Evolutionary conservation across 2,797 vertebrate species (phyloP), one percentile per base, ranked within the genome.

Genomic region (Eptatretus atami): DNA sequence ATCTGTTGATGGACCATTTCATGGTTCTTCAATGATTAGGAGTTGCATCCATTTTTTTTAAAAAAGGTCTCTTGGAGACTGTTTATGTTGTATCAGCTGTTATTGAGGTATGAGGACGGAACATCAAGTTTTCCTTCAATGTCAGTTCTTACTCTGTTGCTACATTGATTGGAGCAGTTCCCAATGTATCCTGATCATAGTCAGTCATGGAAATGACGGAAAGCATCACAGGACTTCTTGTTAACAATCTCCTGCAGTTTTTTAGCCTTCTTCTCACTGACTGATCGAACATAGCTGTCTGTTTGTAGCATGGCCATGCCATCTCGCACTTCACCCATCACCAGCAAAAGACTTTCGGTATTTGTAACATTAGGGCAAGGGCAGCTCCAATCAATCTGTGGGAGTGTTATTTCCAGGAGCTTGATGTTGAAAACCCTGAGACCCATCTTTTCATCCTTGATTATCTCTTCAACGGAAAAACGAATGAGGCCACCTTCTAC

Each of bases 361-460:
- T 71, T 75, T 0, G 84, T 93, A 74, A 96, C 77, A 54, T 96
- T 98, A 53, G 87, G 92, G 66, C 92, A 98, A 0, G 90, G 87
- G 70, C 92, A 98, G 70, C 74, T 79, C 87, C 87, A 87, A 79
- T 96, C 84, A 77, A 94, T 81, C 65, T 85, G 83, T 52, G 85
- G 73, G 69, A 96, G 78, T 0, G 86, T 93, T 69, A 98, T 80
- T 73, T 98, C 86, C 12, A 98, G 76, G 0, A 86, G 84, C 68
- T 95, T 83, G 68, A 73, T 81, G 63, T 86, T 84, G 63, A 96
- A 76, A 74, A 92, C 95, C 68, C 77, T 80, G 64, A 98, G 81
- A 63, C 90, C 92, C 90, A 98, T 94, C 75, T 92, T 85, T 68
- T 95, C 90, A 1, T 98, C 92, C 68, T 93, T 98, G 11, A 98